phyloP scores from a whole-genome alignment of 2,888 invertebrate species.

The Strigamia maritima region DNA sequence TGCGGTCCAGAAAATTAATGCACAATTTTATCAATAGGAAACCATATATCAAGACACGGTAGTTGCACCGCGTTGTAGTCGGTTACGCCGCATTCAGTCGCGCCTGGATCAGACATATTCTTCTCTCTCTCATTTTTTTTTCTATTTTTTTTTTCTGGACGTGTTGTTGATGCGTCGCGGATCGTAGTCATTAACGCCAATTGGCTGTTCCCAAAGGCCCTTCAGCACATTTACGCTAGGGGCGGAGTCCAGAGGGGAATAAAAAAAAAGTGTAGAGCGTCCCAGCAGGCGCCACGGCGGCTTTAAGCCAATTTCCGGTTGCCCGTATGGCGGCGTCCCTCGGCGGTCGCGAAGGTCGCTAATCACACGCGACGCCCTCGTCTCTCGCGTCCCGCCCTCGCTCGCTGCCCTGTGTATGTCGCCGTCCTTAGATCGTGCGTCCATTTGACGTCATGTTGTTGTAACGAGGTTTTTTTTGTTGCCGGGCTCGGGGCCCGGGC shows the following conservation, averaged over 20 bases:
- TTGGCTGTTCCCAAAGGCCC: slow-evolving; percentile 25
- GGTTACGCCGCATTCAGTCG: not conserved
- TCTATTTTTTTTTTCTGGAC: not conserved
- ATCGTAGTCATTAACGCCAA: slow-evolving; percentile 31
- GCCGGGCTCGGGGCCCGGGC: not conserved
- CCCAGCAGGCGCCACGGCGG: slow-evolving; percentile 31
- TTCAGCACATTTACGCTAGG: slow-evolving; percentile 30
- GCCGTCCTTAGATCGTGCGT: not conserved
- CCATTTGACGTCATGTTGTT: not conserved
- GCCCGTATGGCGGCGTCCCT: slow-evolving; percentile 28
- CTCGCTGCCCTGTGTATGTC: not conserved
- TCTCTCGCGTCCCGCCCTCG: not conserved
- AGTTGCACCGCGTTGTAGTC: not conserved
- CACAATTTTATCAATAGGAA: no score
- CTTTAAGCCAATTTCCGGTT: slow-evolving; percentile 34
- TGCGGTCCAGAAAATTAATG: no score
- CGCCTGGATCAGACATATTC: not conserved
- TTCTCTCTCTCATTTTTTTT: not conserved
- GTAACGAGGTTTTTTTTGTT: not conserved
- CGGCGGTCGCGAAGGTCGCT: slow-evolving; percentile 28
- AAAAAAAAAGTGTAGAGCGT: slow-evolving; percentile 22
- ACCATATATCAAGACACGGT: no score
- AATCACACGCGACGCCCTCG: slow-evolving; percentile 17
- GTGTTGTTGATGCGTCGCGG: slow-evolving; percentile 32
- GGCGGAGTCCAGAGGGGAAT: slow-evolving; percentile 28